These are phyloP conservation scores for Rana temporaria DNA, from an alignment of 2,113 vertebrate genomes.

Conservation along the genomic window DNA sequence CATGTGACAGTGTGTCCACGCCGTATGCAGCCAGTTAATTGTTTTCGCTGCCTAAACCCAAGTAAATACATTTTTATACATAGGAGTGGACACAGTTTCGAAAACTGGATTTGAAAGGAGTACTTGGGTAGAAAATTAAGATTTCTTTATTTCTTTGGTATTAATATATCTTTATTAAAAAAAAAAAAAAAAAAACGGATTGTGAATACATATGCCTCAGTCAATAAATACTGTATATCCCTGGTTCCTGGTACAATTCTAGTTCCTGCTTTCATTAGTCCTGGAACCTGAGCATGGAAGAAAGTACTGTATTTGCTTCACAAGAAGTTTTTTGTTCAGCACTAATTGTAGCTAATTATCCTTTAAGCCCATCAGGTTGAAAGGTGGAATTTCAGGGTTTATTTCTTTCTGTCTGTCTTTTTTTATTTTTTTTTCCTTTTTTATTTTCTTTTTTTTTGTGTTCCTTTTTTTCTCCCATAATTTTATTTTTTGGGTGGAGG, in stretches of 20 bases:
- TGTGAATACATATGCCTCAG: constrained; percentile 29
- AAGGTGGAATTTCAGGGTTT: constrained; percentile 1
- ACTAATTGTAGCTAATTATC: constrained; percentile 23
- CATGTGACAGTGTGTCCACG: constrained; percentile 1
- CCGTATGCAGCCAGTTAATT: background rate
- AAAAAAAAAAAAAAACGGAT: constrained; percentile 10
- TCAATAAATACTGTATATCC: constrained; percentile 21
- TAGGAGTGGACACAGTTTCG: background rate
- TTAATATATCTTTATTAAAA: constrained; percentile 19
- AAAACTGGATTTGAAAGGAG: constrained; percentile 38
- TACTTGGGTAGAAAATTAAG: constrained; percentile 12
- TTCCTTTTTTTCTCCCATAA: background rate
- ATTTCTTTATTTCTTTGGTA: background rate
- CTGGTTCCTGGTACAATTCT: constrained; percentile 15
- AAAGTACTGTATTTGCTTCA: constrained; percentile 6
- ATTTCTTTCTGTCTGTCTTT: background rate
- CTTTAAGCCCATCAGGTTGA: constrained; percentile 24
- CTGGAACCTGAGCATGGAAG: background rate
- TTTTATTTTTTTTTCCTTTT: background rate
- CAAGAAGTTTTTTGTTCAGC: constrained; percentile 12
- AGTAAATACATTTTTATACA: background rate
- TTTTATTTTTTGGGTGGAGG: background rate
- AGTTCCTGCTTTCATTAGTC: background rate
- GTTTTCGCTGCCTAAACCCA: constrained; percentile 14
- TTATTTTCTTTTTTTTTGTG: background rate